Evolutionary conservation across 2,113 vertebrate genomes (phyloP), one percentile per base, ranked within the genome.

Genomic region (Archocentrus centrarchus): DNA sequence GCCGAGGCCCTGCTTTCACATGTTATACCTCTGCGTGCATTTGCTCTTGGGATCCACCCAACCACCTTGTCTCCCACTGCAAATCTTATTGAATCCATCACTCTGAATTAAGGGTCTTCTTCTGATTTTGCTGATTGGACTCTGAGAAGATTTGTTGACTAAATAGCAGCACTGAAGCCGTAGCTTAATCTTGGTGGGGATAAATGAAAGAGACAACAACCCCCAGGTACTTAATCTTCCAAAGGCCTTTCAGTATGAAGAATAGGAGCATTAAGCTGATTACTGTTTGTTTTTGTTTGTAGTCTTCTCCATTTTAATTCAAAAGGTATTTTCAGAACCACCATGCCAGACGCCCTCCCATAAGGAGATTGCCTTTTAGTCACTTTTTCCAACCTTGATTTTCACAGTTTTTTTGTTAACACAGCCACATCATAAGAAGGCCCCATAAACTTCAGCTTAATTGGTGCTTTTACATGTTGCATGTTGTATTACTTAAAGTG

Each of bases 51-150:
- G 39, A 32, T 30, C 50, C 85, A 4, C 20, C 24, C 50, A 2
- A 44, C 75, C 35, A 13, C 50, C 37, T 55, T 47, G 2, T 55
- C 7, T 4, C 22, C 6, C 22, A 5, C 18, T 41, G 59, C 22
- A 81, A 91, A 88, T 78, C 90, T 81, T 32, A 91, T 90, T 89
- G 92, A 27, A 27, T 27, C 75, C 44, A 44, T 91, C 70, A 79
- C 88, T 53, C 83, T 57, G 84, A 81, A 89, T 87, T 79, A 90
- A 75, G 44, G 81, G 15, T 53, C 50, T 18, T 64, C 70, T 35
- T 80, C 80, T 80, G 82, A 87, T 80, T 86, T 81, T 84, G 88
- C 89, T 86, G 88, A 91, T 86, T 84, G 77, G 88, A 87, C 86
- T 86, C 64, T 32, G 58, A 80, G 86, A 79, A 75, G 89, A 90